Conservation (phyloP, 2,888 invertebrate genomes). For the Scaptomyza reducta region DNA sequence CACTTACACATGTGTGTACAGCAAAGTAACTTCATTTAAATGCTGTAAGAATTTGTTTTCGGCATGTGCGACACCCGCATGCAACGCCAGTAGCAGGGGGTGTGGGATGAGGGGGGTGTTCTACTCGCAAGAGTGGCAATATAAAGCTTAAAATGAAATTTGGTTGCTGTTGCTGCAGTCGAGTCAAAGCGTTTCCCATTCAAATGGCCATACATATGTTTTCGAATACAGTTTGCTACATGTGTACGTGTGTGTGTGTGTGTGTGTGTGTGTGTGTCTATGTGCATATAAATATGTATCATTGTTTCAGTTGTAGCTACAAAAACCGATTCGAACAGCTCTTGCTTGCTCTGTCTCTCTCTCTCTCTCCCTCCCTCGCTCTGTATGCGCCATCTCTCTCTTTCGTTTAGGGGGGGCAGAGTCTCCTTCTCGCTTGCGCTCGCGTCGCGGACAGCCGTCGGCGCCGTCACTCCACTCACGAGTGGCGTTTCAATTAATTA, state of each 20-base stretch:
- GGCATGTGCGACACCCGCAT: slow-evolving; percentile 64
- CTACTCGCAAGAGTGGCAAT: slow-evolving; percentile 39
- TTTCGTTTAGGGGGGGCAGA: not conserved
- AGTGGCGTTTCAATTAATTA: slow-evolving; percentile 81
- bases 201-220: slow-evolving; percentile 59
- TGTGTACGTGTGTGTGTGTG: slow-evolving; percentile 21
- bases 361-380: slow-evolving; percentile 7
- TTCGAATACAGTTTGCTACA: slow-evolving; percentile 47
- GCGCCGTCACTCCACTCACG: slow-evolving; percentile 67
- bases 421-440: slow-evolving; percentile 13
- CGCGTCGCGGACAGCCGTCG: slow-evolving; percentile 42
- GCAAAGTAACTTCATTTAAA: slow-evolving; percentile 79
- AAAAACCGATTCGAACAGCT: slow-evolving; percentile 52
- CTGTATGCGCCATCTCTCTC: slow-evolving; percentile 16
- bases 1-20: slow-evolving; percentile 55
- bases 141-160: slow-evolving; percentile 61
- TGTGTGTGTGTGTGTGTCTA: slow-evolving; percentile 5
- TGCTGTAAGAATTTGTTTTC: slow-evolving; percentile 79
- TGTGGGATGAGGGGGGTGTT: not conserved
- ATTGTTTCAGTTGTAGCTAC: slow-evolving; percentile 52
- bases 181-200: slow-evolving; percentile 52
- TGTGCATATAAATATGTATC: slow-evolving; percentile 22
- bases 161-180: slow-evolving; percentile 29
- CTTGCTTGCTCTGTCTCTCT: slow-evolving; percentile 14
- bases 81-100: not conserved